Evolutionary conservation across 2,113 vertebrate species (phyloP), one percentile per base, ranked within the genome.

Genomic region (Syrrhaptes paradoxus): DNA sequence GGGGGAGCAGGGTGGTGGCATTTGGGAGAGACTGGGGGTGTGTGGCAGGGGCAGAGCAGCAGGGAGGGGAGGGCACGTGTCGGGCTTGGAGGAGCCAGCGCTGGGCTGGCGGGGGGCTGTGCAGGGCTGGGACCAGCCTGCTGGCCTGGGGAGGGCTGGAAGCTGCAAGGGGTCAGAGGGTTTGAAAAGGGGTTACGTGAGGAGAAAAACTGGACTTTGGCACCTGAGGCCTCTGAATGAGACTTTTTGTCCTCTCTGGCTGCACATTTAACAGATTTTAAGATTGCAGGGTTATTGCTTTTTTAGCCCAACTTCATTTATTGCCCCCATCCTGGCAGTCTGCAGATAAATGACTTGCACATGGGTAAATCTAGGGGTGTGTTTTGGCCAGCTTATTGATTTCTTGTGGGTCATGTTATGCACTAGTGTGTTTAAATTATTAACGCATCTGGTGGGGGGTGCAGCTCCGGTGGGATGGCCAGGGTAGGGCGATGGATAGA

Each of bases 81-180:
- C 13, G 31, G 41, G 28, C 29, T 75, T 75, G 71, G 51, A 22
- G 8, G 31, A 38, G 55, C 49, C 2, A 0, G 13, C 1, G 5
- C 46, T 77, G 78, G 49, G 31, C 28, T 0, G 0, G 16, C 16
- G 7, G 46, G 58, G 22, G 26, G 4, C 6, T 0, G 1, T 7
- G 36, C 24, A 10, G 66, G n/a, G 38, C 71, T 54, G 65, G 24
- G n/a, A 6, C 54, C 54, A 32, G 20, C 52, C 32, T 75, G 80
- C 48, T 1, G 3, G 41, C 1, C 0, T 11, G 58, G 54, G 29
- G 16, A 74, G 28, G 74, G 11, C 1, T 90, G 85, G 58, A 22
- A 72, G 22, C 49, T 80, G 62, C 28, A 8, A 6, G 31, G 49
- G 71, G 49, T 89, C 62, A 49, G 26, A 59, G 62, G 14, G 62